Evolutionary conservation across 2,113 vertebrate genomes (phyloP).

Genomic region (Hippocampus abdominalis): DNA sequence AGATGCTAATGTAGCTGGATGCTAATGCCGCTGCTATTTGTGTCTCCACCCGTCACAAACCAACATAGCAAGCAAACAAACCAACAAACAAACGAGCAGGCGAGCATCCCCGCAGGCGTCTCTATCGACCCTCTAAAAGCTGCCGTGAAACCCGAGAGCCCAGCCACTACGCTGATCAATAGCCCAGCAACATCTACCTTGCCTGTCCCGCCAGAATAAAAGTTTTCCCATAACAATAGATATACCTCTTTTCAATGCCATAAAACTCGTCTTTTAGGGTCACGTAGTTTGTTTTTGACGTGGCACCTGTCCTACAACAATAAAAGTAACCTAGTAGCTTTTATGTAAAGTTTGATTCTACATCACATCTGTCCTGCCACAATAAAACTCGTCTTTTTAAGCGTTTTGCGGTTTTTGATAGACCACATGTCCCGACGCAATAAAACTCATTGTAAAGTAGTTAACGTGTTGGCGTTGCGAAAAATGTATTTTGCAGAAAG

Average conservation of each 20-base stretch:
- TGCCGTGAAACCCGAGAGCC: conserved; percentile 56
- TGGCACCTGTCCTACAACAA: background rate
- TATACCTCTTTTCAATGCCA: background rate
- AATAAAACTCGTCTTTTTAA: background rate
- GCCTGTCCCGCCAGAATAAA: background rate
- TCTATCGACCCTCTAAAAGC: conserved; percentile 61
- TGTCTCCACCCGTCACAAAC: conserved; percentile 43
- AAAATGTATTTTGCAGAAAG: background rate
- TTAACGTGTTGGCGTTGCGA: background rate
- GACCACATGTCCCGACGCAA: background rate
- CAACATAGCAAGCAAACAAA: conserved; percentile 41
- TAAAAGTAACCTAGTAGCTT: background rate
- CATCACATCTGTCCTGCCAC: background rate
- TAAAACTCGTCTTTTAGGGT: background rate
- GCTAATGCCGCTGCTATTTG: conserved; percentile 31
- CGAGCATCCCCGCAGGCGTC: conserved; percentile 47
- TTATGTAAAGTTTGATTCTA: background rate
- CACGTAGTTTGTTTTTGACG: background rate
- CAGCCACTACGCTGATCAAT: background rate
- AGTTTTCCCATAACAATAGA: background rate
- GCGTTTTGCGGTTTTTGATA: background rate
- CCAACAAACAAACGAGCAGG: background rate
- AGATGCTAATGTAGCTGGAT: conserved; percentile 25
- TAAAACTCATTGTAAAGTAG: background rate
- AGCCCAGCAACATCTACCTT: background rate